Evolutionary conservation across 2,797 vertebrate genomes (phyloP), one percentile per base, ranked within the genome.

Genomic region (Peromyscus aztecus): DNA sequence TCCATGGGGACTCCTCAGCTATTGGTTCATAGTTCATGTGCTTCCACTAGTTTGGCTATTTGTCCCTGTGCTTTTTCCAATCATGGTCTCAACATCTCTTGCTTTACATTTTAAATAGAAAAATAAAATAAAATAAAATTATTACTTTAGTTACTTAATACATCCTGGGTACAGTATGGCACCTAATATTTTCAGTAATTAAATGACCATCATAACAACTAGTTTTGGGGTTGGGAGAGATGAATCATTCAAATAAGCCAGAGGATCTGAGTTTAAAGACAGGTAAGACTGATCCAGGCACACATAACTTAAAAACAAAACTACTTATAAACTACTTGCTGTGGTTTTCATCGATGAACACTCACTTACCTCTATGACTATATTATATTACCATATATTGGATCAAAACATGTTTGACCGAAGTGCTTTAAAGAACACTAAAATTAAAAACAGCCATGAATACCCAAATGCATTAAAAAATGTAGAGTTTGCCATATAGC

Each of bases 401-500:
- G 94, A 82, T 94, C 55, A 73, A 92, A 67, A 71, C 88, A 71
- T 46, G 19, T 83, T 81, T 96, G 43, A n/a, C 88, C 78, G 75
- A 61, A 78, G 34, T 83, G 2, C 37, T 37, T 95, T 80, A 80
- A 82, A 85, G 29, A 92, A 92, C 6, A 83, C 24, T 86, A 75
- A 43, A 95, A 90, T 34, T 75, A 55, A 21, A 95, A 97, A 55
- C 13, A 95, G 59, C 80, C 40, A 10, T 27, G 0, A 63, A 57
- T 91, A 86, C 3, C 40, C 40, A 83, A 89, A 57, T 84, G 31
- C 40, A 65, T 95, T 96, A 94, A 49, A 16, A 59, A 91, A 92
- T 86, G 12, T 65, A 0, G 65, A 34, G 87, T 91, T 43, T 67
- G 29, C 19, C 49, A 73, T 43, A 71, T 43, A 67, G 12, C 80